Base-by-base conservation (phyloP, 2,797 vertebrate species). In the Sebastes itinus region DNA sequence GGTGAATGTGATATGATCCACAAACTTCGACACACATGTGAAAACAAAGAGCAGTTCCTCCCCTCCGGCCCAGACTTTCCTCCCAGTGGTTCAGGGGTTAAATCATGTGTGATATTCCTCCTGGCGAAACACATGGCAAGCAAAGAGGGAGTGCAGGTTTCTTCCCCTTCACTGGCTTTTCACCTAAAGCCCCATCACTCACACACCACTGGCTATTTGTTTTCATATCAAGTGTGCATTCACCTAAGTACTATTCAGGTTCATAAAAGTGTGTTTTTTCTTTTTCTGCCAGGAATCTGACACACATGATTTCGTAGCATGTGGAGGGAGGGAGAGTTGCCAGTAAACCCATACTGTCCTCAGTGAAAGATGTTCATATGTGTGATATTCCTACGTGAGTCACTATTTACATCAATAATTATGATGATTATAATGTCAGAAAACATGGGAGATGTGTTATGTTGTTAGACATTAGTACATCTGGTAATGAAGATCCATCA, bases 41-140 rank as follows among this genome's bases (percentile, higher is more conserved):
- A 20, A 54, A 14, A 55, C 30, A 46, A 32, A 54, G 38, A 54
- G 30, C 32, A 52, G 22, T 46, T 55, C 33, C 7, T 33, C 8
- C 56, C 70, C 73, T 72, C 56, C 4, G 66, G 72, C 62, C 14
- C 22, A 12, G 28, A 38, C 33, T 72, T 73, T 72, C 23, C 73
- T 77, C 16, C 13, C 70, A n/a, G 66, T 33, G 60, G 64, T 81
- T 68, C 32, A 82, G 52, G 66, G 80, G 80, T 88, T 82, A 88
- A 88, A 81, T 82, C 80, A 76, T 70, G 78, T 87, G 80, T 82
- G 80, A 65, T 82, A 9, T 72, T 22, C 80, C 89, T 80, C 11
- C 68, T 30, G 86, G 87, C 83, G 27, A 83, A 89, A 88, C 88
- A 92, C 62, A 88, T 86, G 88, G 76, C 58, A 12, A 12, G 56